These are phyloP conservation scores for Scolopax bukidnonensis DNA, from an alignment of 2,797 vertebrate genomes.

Conservation along the genomic window DNA sequence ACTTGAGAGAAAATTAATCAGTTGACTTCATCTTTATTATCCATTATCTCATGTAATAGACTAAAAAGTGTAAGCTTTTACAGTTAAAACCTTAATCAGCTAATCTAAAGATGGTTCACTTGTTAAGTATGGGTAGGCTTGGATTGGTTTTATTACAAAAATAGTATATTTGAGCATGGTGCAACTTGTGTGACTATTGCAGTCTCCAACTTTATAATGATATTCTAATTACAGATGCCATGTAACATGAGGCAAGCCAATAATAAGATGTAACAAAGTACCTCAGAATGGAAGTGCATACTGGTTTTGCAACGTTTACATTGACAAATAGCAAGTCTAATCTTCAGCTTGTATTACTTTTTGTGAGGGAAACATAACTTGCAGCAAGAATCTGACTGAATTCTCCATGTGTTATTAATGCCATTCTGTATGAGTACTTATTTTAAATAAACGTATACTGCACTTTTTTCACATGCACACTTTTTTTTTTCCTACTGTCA, in stretches of 20 bases:
- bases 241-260: not conserved
- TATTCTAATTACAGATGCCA: not conserved
- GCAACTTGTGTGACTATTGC: not conserved
- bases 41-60: not conserved
- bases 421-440: constrained; percentile 31
- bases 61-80: not conserved
- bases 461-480: not conserved
- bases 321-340: constrained; percentile 18
- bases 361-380: not conserved
- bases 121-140: not conserved
- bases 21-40: not conserved
- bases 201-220: not conserved
- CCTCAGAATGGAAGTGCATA: not conserved
- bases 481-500: not conserved
- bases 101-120: not conserved
- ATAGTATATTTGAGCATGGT: not conserved
- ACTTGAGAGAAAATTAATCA: not conserved
- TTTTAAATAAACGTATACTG: constrained; percentile 49
- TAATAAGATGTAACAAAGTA: not conserved
- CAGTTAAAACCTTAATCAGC: not conserved
- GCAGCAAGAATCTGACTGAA: not conserved
- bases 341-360: not conserved
- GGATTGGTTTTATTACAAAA: not conserved
- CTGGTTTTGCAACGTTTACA: not conserved
- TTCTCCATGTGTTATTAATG: not conserved